phyloP scores from a whole-genome alignment of 2,888 invertebrate species.

The Chymomyza procnemis region DNA sequence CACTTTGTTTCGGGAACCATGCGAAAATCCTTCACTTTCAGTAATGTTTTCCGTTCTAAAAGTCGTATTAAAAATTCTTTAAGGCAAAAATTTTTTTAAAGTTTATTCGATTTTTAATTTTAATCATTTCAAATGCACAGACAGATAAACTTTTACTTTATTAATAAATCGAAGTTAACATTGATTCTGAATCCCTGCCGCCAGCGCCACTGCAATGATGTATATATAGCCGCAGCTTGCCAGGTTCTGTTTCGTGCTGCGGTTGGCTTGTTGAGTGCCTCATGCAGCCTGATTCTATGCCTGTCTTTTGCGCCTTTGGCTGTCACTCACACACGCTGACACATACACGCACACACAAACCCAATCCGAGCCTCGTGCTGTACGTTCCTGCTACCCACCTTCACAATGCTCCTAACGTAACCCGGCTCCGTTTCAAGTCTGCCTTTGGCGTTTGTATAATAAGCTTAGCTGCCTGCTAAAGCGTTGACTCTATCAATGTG shows the following conservation, averaged over 20 bases:
- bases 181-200: background rate
- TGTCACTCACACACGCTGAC: background rate
- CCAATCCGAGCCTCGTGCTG: background rate
- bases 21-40: too few relatives aligned
- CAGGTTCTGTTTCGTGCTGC: background rate
- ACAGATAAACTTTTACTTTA: too few relatives aligned
- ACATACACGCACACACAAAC: conserved; percentile 13
- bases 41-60: too few relatives aligned
- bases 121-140: too few relatives aligned
- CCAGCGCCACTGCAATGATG: background rate
- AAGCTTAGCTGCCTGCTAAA: conserved; percentile 45
- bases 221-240: background rate
- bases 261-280: background rate
- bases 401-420: background rate
- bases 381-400: background rate
- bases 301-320: conserved; percentile 2
- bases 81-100: too few relatives aligned
- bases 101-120: too few relatives aligned
- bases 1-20: too few relatives aligned
- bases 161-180: too few relatives aligned
- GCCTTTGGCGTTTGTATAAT: conserved; percentile 55
- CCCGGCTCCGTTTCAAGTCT: conserved; percentile 50
- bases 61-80: too few relatives aligned
- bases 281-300: background rate
- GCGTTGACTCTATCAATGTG: conserved; percentile 6